These are phyloP conservation scores for Sphyrna mokarran DNA, from an alignment of 2,113 vertebrate genomes.

Conservation along the genomic window DNA sequence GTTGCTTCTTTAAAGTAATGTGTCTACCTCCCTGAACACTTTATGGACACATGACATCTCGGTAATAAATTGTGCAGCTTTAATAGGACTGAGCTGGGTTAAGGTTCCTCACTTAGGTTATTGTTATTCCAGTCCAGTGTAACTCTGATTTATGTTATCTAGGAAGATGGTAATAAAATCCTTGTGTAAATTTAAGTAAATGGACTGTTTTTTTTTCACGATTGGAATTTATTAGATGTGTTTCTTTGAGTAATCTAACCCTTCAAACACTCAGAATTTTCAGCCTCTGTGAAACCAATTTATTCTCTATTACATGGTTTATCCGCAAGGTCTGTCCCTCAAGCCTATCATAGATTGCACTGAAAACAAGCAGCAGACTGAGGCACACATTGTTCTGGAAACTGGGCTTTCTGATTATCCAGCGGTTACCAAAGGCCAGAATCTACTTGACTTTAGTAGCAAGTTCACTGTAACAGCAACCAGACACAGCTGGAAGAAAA, in stretches of 20 bases:
- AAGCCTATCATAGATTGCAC: neutral
- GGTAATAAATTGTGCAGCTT: neutral
- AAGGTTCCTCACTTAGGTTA: neutral
- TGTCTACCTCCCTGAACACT: no score
- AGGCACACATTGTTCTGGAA: neutral
- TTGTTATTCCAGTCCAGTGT: neutral
- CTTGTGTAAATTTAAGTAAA: neutral
- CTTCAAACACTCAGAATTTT: neutral
- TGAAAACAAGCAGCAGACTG: neutral
- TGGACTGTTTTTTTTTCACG: neutral
- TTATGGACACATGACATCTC: no score
- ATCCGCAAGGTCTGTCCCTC: neutral
- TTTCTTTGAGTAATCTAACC: neutral
- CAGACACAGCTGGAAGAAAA: neutral
- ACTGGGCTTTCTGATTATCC: neutral
- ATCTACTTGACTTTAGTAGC: neutral
- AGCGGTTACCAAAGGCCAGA: neutral
- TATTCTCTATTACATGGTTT: neutral
- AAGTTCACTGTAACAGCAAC: neutral
- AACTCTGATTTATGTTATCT: neutral
- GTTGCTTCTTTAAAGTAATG: no score
- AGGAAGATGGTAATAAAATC: neutral
- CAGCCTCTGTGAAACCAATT: neutral
- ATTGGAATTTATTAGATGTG: neutral
- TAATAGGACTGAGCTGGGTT: neutral